phyloP scores from a whole-genome alignment of 2,797 vertebrate species.

The Falco rusticolus region DNA sequence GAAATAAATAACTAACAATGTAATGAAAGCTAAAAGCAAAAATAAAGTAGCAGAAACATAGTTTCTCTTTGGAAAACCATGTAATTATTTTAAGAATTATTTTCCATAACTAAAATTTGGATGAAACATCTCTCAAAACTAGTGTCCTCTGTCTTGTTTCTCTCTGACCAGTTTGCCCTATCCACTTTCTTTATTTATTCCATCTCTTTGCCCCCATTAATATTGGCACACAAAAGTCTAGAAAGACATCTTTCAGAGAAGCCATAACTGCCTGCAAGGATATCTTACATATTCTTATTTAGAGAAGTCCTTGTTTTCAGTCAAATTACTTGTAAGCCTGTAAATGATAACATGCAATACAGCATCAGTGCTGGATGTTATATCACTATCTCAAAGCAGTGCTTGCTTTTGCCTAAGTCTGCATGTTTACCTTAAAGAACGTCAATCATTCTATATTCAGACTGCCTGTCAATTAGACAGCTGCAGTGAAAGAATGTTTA shows the following conservation, averaged over 20 bases:
- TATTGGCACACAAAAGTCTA: not conserved
- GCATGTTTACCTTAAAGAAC: not conserved
- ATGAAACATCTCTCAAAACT: not conserved
- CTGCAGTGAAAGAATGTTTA: not conserved
- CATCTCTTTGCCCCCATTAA: not conserved
- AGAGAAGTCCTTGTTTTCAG: not conserved
- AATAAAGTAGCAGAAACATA: not conserved
- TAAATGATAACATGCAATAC: not conserved
- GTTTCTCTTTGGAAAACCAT: not conserved
- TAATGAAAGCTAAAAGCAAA: not conserved
- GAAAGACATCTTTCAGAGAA: not conserved
- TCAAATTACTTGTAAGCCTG: not conserved
- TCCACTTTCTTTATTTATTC: not conserved
- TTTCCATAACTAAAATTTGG: not conserved
- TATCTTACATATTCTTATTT: not conserved
- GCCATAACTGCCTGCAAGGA: not conserved
- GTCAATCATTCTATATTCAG: slow-evolving; percentile 5
- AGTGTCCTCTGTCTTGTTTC: not conserved
- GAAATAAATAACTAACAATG: not conserved
- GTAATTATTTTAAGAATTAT: not conserved
- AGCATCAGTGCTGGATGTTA: not conserved
- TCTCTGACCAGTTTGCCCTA: not conserved
- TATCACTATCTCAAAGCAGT: not conserved
- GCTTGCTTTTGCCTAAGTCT: not conserved
- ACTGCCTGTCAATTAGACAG: not conserved